These are phyloP conservation scores for Micromussa lordhowensis DNA, from an alignment of 92 coral and sea anemone genomes.

Conservation along the genomic window DNA sequence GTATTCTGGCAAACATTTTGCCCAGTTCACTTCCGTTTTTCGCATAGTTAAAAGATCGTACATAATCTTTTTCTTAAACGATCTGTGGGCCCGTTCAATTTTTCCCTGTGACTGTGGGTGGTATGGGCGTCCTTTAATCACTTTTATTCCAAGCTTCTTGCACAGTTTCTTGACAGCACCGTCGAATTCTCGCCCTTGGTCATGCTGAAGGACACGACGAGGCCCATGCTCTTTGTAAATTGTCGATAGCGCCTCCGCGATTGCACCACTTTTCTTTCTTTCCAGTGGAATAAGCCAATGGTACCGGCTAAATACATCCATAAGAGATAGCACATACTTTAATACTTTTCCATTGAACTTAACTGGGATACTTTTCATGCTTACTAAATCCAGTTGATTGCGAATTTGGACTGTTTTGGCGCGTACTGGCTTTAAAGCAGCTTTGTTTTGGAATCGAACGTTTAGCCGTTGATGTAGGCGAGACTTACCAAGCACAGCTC, in stretches of 20 bases:
- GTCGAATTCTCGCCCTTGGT: conserved; percentile 52
- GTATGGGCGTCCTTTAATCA: conserved; percentile 50
- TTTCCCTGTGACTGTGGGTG: conserved; percentile 55
- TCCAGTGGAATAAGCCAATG: conserved; percentile 50
- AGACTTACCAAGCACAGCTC: conserved; percentile 44
- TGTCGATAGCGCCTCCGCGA: conserved; percentile 13
- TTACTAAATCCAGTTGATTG: conserved; percentile 9
- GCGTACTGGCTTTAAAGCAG: conserved; percentile 34
- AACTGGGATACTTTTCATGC: conserved; percentile 9
- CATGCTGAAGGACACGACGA: conserved; percentile 44
- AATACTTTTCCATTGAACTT: conserved; percentile 29
- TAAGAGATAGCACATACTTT: conserved; percentile 1
- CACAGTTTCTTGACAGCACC: conserved; percentile 46
- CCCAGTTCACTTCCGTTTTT: conserved; percentile 56
- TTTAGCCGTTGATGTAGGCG: conserved; percentile 61
- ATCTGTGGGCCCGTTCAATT: conserved; percentile 45
- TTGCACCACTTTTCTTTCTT: conserved; percentile 17
- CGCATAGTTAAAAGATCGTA: conserved; percentile 45
- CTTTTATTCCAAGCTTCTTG: conserved; percentile 40
- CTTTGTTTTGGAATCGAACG: conserved; percentile 59
- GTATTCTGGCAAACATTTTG: conserved; percentile 44
- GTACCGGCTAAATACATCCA: conserved; percentile 11
- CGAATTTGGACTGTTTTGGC: neutral
- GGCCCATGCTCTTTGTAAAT: no score
- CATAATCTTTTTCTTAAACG: conserved; percentile 49